Conservation (phyloP, 2,888 invertebrate genomes). For the Xestia sexstrigata region DNA sequence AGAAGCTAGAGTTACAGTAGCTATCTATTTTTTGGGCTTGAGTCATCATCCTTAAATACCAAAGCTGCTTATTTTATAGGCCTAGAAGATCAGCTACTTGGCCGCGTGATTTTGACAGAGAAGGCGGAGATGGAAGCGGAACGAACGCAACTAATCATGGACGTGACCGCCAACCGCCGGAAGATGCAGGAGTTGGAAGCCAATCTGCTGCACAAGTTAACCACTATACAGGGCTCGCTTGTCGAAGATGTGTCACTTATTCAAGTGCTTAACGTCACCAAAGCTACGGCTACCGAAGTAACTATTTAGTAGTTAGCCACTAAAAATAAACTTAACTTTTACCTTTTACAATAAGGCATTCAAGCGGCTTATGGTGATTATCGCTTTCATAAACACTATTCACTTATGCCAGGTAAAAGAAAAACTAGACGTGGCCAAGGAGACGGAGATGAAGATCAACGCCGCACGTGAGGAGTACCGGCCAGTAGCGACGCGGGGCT, state of each 20-base stretch:
- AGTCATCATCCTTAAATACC: not conserved
- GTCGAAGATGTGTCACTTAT: conserved; percentile 97
- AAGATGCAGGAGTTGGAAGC: conserved; percentile 96
- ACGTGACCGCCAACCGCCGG: conserved; percentile 95
- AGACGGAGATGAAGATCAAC: conserved; percentile 96
- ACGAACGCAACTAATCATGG: conserved; percentile 94
- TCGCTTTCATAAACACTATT: not conserved
- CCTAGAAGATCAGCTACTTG: conserved; percentile 96
- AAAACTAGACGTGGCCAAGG: conserved; percentile 94
- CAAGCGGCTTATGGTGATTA: not conserved
- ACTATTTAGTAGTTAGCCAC: not conserved
- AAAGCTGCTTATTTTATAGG: conserved; percentile 76
- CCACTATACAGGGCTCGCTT: conserved; percentile 96
- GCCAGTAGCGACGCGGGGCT: conserved; percentile 96
- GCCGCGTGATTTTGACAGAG: conserved; percentile 95
- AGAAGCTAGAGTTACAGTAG: not conserved
- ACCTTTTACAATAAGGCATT: not conserved
- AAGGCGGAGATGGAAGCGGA: conserved; percentile 96
- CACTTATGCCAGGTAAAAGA: conserved; percentile 91
- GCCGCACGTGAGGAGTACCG: conserved; percentile 96
- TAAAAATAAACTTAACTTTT: not conserved
- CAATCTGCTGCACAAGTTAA: conserved; percentile 95
- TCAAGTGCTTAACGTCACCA: conserved; percentile 95
- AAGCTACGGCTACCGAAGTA: conserved; percentile 92
- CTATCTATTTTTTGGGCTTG: not conserved